Evolutionary conservation across 2,888 invertebrate species (phyloP).

Genomic region (Epiblema foenella): DNA sequence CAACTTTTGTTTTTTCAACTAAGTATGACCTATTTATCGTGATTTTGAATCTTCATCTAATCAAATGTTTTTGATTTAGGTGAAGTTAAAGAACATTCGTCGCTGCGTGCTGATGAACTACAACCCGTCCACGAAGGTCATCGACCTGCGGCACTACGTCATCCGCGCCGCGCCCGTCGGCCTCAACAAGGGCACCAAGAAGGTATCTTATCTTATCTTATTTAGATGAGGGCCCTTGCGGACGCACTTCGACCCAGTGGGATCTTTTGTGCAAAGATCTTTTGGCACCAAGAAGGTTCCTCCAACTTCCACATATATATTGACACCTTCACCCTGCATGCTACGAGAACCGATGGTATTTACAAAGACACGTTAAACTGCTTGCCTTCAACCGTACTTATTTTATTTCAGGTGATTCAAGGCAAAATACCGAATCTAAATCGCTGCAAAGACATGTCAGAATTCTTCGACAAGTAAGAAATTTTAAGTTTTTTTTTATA

Average conservation of each 20-base stretch:
- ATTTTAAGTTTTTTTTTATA: neutral
- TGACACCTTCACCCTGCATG: neutral
- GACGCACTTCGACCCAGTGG: too few relatives aligned
- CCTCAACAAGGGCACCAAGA: slow-evolving; percentile 95
- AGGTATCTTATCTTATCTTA: too few relatives aligned
- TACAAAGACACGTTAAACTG: too few relatives aligned
- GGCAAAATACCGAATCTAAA: slow-evolving; percentile 96
- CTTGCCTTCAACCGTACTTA: neutral
- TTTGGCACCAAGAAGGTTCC: slow-evolving; percentile 95
- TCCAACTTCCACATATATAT: neutral
- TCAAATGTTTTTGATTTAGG: slow-evolving; percentile 76
- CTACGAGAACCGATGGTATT: neutral
- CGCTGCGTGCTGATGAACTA: slow-evolving; percentile 97
- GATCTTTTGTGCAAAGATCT: too few relatives aligned
- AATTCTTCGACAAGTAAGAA: slow-evolving; percentile 93
- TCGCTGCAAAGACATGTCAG: slow-evolving; percentile 93
- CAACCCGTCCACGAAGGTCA: slow-evolving; percentile 91
- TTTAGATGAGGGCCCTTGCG: too few relatives aligned
- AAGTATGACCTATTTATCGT: too few relatives aligned
- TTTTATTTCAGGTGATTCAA: slow-evolving; percentile 86
- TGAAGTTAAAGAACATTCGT: slow-evolving; percentile 93
- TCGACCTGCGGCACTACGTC: slow-evolving; percentile 98
- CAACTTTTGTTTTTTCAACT: too few relatives aligned
- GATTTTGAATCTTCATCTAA: neutral
- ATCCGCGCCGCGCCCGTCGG: slow-evolving; percentile 96